Conservation (phyloP, 2,113 vertebrate genomes). For the Ptyas mucosa region DNA sequence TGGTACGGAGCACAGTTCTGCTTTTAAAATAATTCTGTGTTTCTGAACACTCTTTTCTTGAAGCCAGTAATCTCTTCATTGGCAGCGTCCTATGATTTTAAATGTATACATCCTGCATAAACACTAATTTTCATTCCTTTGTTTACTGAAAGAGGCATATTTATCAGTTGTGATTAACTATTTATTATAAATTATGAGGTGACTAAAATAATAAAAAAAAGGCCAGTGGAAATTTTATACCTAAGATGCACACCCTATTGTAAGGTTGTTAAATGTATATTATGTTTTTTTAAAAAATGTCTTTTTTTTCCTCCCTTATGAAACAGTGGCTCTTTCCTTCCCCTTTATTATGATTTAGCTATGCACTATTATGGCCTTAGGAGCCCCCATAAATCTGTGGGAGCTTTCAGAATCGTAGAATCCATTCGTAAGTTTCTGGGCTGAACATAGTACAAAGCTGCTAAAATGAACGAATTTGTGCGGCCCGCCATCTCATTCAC, state of each 20-base stretch:
- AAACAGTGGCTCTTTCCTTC: conserved; percentile 58
- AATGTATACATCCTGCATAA: conserved; percentile 79
- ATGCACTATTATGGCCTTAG: conserved; percentile 77
- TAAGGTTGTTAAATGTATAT: conserved; percentile 64
- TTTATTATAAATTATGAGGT: conserved; percentile 83
- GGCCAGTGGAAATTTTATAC: conserved; percentile 78
- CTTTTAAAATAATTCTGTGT: conserved; percentile 76
- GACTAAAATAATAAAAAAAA: conserved; percentile 74
- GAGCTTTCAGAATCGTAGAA: conserved; percentile 63
- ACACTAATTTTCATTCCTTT: conserved; percentile 81
- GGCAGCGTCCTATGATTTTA: conserved; percentile 78
- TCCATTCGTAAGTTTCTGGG: conserved; percentile 66
- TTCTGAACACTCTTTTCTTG: conserved; percentile 75
- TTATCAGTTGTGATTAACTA: conserved; percentile 80
- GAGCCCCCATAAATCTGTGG: conserved; percentile 68
- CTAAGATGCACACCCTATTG: conserved; percentile 72
- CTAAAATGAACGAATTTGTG: not conserved
- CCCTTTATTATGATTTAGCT: conserved; percentile 42
- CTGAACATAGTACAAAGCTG: conserved; percentile 48
- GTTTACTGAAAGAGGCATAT: conserved; percentile 79
- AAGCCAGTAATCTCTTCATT: conserved; percentile 81
- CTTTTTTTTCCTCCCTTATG: conserved; percentile 45
- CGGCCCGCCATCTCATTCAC: not conserved
- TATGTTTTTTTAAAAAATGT: conserved; percentile 56
- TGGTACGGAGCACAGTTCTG: conserved; percentile 76